These are phyloP conservation scores for Etheostoma spectabile DNA, from an alignment of 2,113 vertebrate species.

Conservation along the genomic window DNA sequence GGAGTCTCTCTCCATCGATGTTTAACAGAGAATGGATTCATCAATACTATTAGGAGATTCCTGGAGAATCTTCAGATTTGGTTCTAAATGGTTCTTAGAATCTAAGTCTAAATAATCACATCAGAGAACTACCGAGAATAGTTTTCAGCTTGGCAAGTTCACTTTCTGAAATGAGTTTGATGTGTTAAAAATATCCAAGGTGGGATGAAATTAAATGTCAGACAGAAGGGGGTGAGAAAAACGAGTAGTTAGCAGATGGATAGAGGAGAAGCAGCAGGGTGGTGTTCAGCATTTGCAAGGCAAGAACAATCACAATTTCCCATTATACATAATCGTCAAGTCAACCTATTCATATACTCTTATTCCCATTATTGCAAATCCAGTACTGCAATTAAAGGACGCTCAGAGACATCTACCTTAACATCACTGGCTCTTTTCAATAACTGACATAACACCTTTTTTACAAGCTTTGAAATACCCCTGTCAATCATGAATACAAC, in stretches of 20 bases:
- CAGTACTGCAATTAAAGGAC: background rate
- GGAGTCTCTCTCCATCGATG: background rate
- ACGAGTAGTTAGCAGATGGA: background rate
- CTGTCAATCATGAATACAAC: background rate
- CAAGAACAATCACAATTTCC: too few relatives aligned
- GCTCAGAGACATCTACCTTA: background rate
- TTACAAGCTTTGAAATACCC: constrained; percentile 4
- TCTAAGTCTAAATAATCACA: background rate
- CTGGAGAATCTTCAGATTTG: too few relatives aligned
- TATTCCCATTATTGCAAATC: background rate
- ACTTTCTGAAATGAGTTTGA: constrained; percentile 10
- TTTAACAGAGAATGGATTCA: background rate
- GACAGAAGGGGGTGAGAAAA: background rate
- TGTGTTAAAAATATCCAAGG: background rate
- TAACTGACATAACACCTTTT: background rate
- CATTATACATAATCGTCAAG: too few relatives aligned
- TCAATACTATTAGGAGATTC: background rate
- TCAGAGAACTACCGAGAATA: background rate
- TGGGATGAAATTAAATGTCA: background rate
- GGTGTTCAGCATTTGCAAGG: too few relatives aligned
- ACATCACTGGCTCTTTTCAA: constrained; percentile 10
- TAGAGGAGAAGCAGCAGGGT: background rate
- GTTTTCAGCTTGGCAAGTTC: background rate
- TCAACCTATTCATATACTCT: background rate
- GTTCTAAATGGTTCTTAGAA: too few relatives aligned